Evolutionary conservation across 2,113 vertebrate species (phyloP).

Genomic region (Neogobius melanostomus): DNA sequence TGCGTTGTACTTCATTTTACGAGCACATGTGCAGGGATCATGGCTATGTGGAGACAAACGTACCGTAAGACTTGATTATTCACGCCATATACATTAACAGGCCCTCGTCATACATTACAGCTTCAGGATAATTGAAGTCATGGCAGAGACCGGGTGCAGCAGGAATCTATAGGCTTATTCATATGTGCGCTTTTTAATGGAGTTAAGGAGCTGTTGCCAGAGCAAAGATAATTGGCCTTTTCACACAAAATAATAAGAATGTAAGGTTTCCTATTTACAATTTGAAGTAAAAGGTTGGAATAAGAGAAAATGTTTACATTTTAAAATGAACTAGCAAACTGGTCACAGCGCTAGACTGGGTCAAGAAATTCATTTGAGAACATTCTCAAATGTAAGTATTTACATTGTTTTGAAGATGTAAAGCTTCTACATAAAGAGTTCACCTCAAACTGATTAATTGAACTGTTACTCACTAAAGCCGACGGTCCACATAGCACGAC

Average conservation of each 20-base stretch:
- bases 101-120: conserved; percentile 28
- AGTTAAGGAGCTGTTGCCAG: conserved; percentile 44
- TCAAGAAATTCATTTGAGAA: no score
- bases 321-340: neutral
- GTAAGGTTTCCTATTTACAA: neutral
- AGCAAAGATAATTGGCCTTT: conserved; percentile 10
- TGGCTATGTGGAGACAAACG: conserved; percentile 7
- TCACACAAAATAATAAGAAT: neutral
- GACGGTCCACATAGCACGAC: no score
- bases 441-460: no score
- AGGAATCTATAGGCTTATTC: conserved; percentile 25
- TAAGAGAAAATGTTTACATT: neutral
- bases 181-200: conserved; percentile 43
- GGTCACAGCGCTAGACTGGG: no score
- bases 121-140: conserved; percentile 31
- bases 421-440: no score
- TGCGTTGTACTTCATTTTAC: conserved; percentile 27
- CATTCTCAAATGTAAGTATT: no score
- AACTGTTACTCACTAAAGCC: no score
- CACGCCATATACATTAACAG: conserved; percentile 34
- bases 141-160: conserved; percentile 16
- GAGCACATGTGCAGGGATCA: conserved; percentile 36
- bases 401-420: no score
- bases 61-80: conserved; percentile 33
- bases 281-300: neutral